Conservation (phyloP, 2,797 vertebrate species). For the Melopsittacus undulatus region DNA sequence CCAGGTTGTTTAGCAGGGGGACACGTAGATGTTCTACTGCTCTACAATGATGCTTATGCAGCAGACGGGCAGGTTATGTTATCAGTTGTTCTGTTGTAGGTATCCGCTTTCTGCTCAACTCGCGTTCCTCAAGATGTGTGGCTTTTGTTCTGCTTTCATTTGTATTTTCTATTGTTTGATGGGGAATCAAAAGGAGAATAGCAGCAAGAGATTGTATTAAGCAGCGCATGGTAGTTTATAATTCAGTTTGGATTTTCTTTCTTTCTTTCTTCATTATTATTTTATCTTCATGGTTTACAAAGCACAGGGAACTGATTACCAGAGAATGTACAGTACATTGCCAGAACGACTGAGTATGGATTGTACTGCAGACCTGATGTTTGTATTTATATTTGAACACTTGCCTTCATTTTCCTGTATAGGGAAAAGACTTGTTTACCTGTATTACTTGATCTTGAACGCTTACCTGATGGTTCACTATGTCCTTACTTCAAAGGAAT, state of each 20-base stretch:
- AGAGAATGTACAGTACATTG: constrained; percentile 67
- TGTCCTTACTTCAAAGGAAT: constrained; percentile 77
- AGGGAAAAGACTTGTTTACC: constrained; percentile 77
- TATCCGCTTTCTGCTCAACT: constrained; percentile 49
- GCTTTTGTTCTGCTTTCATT: constrained; percentile 74
- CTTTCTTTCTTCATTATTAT: not conserved
- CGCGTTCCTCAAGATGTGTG: constrained; percentile 62
- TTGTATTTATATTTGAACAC: constrained; percentile 78
- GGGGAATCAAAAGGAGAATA: constrained; percentile 48
- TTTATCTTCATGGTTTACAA: constrained; percentile 64
- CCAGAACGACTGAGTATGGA: constrained; percentile 70
- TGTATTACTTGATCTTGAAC: constrained; percentile 81
- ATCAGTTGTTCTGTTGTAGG: constrained; percentile 49
- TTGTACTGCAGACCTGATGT: constrained; percentile 72
- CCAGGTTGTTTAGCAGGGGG: constrained; percentile 61
- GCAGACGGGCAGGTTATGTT: constrained; percentile 34
- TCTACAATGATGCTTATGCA: constrained; percentile 55
- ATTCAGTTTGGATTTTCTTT: constrained; percentile 4
- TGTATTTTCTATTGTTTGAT: constrained; percentile 74
- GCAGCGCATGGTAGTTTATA: constrained; percentile 24
- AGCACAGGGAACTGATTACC: constrained; percentile 64
- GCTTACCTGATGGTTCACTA: constrained; percentile 74
- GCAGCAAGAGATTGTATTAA: constrained; percentile 45
- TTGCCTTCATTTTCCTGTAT: constrained; percentile 81
- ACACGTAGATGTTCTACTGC: constrained; percentile 34